A percentile compares a stretch with the other conserved stretches of the same genome.
These are phyloP conservation scores for Cyclophora albipunctata DNA, from an alignment of 2,888 invertebrate species.

Conservation along the genomic window DNA sequence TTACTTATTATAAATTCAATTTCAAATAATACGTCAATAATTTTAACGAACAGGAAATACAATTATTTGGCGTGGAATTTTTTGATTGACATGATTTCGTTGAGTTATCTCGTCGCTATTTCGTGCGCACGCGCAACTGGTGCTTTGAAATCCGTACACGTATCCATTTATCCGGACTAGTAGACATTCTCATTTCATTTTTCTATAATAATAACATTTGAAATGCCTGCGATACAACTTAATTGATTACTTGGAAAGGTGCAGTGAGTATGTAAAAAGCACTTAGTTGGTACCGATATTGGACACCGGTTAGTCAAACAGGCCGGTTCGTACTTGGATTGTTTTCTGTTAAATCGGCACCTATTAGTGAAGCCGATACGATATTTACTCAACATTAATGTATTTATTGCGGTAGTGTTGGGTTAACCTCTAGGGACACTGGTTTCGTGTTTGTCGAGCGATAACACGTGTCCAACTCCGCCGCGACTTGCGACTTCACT, in stretches of 20 bases:
- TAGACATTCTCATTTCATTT: neutral
- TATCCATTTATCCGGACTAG: no score
- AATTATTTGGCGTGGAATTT: no score
- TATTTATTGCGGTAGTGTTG: constrained; percentile 65
- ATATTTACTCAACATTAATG: constrained; percentile 53
- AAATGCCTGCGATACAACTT: constrained; percentile 5
- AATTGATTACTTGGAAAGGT: constrained; percentile 14
- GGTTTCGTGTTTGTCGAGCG: constrained; percentile 66
- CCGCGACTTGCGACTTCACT: no score
- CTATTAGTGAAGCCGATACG: constrained; percentile 53
- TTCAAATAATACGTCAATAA: no score
- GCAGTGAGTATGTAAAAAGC: constrained; percentile 9
- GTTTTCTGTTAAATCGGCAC: constrained; percentile 59
- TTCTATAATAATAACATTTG: neutral
- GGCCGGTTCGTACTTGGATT: constrained; percentile 47
- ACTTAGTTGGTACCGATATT: constrained; percentile 21
- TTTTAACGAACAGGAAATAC: no score
- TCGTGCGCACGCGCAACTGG: no score
- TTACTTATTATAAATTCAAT: no score
- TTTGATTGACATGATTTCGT: no score
- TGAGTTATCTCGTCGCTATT: no score
- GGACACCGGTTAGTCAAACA: constrained; percentile 15
- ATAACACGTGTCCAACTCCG: constrained; percentile 53
- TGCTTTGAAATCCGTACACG: no score
- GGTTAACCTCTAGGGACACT: constrained; percentile 70